A percentile compares a stretch with the other conserved stretches of the same genome.
Evolutionary conservation across 2,113 vertebrate species (phyloP).

Genomic region (Chionodraco myersi): DNA sequence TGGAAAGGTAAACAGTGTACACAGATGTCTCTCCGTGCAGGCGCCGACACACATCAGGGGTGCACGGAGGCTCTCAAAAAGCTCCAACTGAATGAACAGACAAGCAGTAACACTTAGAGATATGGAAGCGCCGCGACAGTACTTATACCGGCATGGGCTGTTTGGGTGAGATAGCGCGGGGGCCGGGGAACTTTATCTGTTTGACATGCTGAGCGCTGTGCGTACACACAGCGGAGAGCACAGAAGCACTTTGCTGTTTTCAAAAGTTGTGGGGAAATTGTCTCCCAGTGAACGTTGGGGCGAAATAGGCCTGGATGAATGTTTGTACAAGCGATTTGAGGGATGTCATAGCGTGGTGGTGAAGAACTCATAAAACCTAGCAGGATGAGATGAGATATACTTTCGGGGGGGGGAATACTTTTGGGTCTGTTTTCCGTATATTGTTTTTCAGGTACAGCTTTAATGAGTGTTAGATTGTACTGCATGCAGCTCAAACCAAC

Average conservation of each 20-base stretch:
- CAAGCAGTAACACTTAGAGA: conserved; percentile 84
- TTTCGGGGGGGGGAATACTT: conserved; percentile 4
- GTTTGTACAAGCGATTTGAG: conserved; percentile 37
- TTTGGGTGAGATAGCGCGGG: conserved; percentile 69
- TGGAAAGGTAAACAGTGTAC: conserved; percentile 59
- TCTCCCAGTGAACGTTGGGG: conserved; percentile 25
- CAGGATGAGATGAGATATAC: conserved; percentile 56
- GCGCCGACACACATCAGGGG: conserved; percentile 71
- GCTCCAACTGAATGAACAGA: conserved; percentile 85
- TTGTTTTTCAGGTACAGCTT: conserved; percentile 7
- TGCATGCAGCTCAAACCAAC: conserved; percentile 74
- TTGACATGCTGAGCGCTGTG: conserved; percentile 70
- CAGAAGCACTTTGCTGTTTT: conserved; percentile 52
- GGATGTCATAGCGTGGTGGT: conserved; percentile 46
- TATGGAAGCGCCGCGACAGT: conserved; percentile 69
- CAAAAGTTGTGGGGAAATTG: conserved; percentile 41
- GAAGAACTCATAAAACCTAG: conserved; percentile 58
- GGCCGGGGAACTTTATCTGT: conserved; percentile 57
- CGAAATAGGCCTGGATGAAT: conserved; percentile 53
- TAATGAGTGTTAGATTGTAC: conserved; percentile 31
- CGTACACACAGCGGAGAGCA: conserved; percentile 51
- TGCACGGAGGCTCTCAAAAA: conserved; percentile 71
- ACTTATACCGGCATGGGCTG: conserved; percentile 73
- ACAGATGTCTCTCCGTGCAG: conserved; percentile 68
- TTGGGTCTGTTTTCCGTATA: conserved; percentile 16